phyloP scores from a whole-genome alignment of 2,888 invertebrate species.

The Cecidostiba fungosa region DNA sequence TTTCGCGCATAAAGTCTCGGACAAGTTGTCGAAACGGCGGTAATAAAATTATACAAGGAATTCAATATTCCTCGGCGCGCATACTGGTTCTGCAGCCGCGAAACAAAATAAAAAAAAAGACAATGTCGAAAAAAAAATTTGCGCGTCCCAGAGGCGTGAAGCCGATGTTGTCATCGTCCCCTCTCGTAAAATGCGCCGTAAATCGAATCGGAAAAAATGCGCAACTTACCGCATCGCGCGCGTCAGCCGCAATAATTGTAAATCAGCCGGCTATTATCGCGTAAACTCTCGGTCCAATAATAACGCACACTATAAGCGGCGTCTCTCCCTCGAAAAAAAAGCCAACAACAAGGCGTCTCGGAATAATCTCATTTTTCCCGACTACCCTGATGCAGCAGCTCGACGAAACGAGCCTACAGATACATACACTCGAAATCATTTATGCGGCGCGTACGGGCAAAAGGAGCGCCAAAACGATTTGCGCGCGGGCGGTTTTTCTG shows the following conservation, averaged over 20 bases:
- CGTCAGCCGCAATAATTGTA: constrained; percentile 51
- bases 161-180: constrained; percentile 47
- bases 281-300: constrained; percentile 21
- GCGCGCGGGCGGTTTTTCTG: constrained; percentile 4
- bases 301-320: too few species aligned
- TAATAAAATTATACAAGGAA: constrained; percentile 60
- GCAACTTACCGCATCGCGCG: not conserved
- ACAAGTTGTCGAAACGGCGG: constrained; percentile 55
- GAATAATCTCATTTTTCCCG: not conserved
- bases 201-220: constrained; percentile 50
- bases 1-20: constrained; percentile 53
- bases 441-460: not conserved
- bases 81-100: constrained; percentile 1
- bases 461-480: not conserved
- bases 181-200: constrained; percentile 57
- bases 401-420: not conserved
- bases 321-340: too few species aligned
- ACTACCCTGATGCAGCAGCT: constrained; percentile 9
- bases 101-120: constrained; percentile 14
- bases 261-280: constrained; percentile 52
- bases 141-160: constrained; percentile 39
- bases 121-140: not conserved
- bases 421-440: constrained; percentile 16
- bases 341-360: not conserved
- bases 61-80: constrained; percentile 49